A percentile compares a stretch with the other conserved stretches of the same genome.
These are phyloP conservation scores for Imbricaverruca yamaguchii DNA, from an alignment of 2,888 invertebrate genomes.

Conservation along the genomic window DNA sequence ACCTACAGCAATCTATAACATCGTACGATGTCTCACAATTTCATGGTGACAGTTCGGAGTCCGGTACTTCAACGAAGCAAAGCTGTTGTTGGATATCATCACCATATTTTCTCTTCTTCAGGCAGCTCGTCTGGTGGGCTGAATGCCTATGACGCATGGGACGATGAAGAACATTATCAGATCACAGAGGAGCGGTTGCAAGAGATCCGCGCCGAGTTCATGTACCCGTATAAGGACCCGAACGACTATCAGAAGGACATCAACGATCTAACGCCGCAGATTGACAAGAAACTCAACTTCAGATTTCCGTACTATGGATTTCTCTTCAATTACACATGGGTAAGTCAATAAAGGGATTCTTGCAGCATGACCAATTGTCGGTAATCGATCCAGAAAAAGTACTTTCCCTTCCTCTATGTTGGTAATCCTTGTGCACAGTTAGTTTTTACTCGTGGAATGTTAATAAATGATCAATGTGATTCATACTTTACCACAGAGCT, in stretches of 20 bases:
- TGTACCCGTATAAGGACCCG: slow-evolving; percentile 63
- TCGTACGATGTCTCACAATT: too few species aligned
- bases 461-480: too few species aligned
- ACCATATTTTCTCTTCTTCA: background rate
- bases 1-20: too few species aligned
- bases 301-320: slow-evolving; percentile 89
- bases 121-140: background rate
- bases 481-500: too few species aligned
- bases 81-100: too few species aligned
- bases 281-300: slow-evolving; percentile 87
- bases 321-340: slow-evolving; percentile 85
- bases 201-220: slow-evolving; percentile 63
- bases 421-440: too few species aligned
- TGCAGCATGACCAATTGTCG: too few species aligned
- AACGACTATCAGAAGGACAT: slow-evolving; percentile 64
- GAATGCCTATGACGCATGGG: background rate
- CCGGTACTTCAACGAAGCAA: too few species aligned
- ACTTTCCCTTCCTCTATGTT: too few species aligned
- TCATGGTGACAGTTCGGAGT: too few species aligned
- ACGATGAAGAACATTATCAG: slow-evolving; percentile 45
- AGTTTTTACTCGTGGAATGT: too few species aligned
- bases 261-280: slow-evolving; percentile 71
- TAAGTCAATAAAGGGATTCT: slow-evolving; percentile 39
- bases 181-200: slow-evolving; percentile 59
- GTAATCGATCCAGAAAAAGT: too few species aligned